A percentile compares a stretch with the other conserved stretches of the same genome.
phyloP scores from a whole-genome alignment of 2,888 invertebrate species.

The Hydriomena furcata region DNA sequence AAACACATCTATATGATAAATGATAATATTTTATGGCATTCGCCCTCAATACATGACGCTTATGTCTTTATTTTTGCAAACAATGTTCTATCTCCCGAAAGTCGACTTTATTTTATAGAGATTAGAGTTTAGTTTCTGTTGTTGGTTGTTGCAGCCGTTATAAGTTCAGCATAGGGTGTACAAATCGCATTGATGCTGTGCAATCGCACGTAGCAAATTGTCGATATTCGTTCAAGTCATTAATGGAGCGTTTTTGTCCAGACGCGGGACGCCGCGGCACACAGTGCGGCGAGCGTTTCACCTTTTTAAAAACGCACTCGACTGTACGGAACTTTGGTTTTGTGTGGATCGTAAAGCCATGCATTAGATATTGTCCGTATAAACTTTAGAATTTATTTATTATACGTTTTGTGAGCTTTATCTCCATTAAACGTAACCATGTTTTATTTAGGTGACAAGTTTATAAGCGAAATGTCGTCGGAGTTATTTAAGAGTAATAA shows the following conservation, averaged over 20 bases:
- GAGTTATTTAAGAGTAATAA: slow-evolving; percentile 37
- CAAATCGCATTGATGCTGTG: slow-evolving; percentile 74
- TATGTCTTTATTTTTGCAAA: slow-evolving; percentile 72
- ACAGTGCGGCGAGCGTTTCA: slow-evolving; percentile 51
- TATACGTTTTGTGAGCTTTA: slow-evolving; percentile 40
- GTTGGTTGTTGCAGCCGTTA: slow-evolving; percentile 43
- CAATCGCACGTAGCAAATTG: slow-evolving; percentile 81
- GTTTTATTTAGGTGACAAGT: slow-evolving; percentile 40
- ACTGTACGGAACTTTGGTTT: slow-evolving; percentile 53
- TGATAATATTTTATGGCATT: slow-evolving; percentile 78
- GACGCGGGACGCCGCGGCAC: slow-evolving; percentile 40
- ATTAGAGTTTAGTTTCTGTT: slow-evolving; percentile 32
- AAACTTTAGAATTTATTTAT: slow-evolving; percentile 39
- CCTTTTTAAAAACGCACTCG: slow-evolving; percentile 58
- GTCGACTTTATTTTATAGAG: slow-evolving; percentile 18
- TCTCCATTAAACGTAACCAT: slow-evolving; percentile 38
- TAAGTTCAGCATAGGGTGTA: slow-evolving; percentile 60
- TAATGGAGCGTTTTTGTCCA: slow-evolving; percentile 66
- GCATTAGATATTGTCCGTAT: slow-evolving; percentile 43
- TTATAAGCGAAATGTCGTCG: slow-evolving; percentile 36
- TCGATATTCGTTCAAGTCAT: slow-evolving; percentile 73
- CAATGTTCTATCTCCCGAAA: slow-evolving; percentile 39
- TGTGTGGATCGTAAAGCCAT: slow-evolving; percentile 51
- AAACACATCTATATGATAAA: slow-evolving; percentile 78
- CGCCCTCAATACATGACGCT: slow-evolving; percentile 71